Evolutionary conservation across 2,888 invertebrate genomes (phyloP).

Genomic region (Smittia sp.): DNA sequence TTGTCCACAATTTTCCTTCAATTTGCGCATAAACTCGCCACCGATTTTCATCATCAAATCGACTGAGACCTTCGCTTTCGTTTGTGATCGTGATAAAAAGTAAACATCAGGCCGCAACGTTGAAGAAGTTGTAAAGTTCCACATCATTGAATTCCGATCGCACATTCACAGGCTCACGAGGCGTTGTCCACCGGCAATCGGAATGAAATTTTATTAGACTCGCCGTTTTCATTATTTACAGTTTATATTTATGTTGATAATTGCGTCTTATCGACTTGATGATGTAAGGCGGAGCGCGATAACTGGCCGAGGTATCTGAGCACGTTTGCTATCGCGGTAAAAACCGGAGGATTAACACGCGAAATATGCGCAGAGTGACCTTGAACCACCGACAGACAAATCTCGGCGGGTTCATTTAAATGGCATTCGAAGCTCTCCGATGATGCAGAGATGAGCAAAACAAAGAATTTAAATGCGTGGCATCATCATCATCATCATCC

Average conservation of each 20-base stretch:
- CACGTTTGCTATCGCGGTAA: no score
- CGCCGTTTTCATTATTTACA: neutral
- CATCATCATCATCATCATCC: slow-evolving; percentile 1
- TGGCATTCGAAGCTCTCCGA: neutral
- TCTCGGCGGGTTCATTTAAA: neutral
- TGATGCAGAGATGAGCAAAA: neutral
- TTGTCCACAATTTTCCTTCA: neutral
- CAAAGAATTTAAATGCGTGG: slow-evolving; percentile 21
- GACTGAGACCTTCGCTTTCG: neutral
- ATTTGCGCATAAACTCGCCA: neutral
- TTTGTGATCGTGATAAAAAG: neutral
- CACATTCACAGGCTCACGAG: neutral
- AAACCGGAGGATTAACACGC: neutral
- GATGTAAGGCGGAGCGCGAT: neutral
- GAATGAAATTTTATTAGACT: neutral
- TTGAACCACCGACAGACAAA: neutral
- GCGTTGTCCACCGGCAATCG: neutral
- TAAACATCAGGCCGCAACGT: neutral
- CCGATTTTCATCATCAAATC: neutral
- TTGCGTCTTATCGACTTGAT: neutral
- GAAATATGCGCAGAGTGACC: neutral
- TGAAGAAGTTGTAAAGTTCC: neutral
- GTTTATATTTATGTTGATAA: neutral
- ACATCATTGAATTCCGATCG: slow-evolving; percentile 3
- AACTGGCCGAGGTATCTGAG: neutral